Conservation (phyloP, 2,888 invertebrate genomes). For the Subacronicta megacephala region DNA sequence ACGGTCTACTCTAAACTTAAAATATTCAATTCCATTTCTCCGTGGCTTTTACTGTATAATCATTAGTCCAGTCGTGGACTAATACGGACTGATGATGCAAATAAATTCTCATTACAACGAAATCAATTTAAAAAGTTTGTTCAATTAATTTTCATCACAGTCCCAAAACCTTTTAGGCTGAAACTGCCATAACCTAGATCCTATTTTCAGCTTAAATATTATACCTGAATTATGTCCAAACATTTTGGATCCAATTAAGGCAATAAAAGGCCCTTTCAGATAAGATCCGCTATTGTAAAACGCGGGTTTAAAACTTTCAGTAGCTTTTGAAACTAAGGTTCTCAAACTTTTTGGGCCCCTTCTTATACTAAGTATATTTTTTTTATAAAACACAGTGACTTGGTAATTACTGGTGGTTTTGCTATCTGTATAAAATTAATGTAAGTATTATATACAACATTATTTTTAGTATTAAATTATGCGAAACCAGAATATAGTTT, state of each 20-base stretch:
- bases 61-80: no score
- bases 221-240: slow-evolving; percentile 35
- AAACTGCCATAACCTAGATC: slow-evolving; percentile 14
- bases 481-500: no score
- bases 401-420: neutral
- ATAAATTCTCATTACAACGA: no score
- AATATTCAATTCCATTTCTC: no score
- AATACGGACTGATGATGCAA: no score
- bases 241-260: slow-evolving; percentile 44
- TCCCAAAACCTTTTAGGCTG: neutral
- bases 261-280: slow-evolving; percentile 44
- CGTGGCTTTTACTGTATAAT: no score
- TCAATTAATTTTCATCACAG: neutral
- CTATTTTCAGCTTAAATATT: slow-evolving; percentile 12
- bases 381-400: neutral
- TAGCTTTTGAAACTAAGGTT: slow-evolving; percentile 13
- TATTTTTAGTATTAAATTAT: no score
- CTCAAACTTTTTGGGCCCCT: slow-evolving; percentile 14
- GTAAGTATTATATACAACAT: no score
- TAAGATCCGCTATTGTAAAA: slow-evolving; percentile 48
- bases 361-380: neutral
- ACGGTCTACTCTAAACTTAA: no score
- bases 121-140: no score
- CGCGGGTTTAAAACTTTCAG: slow-evolving; percentile 41
- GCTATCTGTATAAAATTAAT: no score